Evolutionary conservation across 2,797 vertebrate species (phyloP).

Genomic region (Intellagama lesueurii): DNA sequence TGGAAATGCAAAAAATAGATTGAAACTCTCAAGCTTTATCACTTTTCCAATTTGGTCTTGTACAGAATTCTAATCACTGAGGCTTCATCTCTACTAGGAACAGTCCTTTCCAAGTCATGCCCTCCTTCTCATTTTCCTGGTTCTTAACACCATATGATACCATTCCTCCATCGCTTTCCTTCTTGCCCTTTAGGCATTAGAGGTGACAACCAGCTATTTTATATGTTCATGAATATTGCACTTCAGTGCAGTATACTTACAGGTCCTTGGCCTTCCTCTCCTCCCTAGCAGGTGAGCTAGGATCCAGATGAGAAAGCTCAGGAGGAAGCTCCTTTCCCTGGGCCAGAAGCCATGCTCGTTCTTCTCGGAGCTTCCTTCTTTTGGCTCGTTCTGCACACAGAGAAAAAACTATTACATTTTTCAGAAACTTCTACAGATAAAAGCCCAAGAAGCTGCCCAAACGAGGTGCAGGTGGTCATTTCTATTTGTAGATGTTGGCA

Average conservation of each 20-base stretch:
- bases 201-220: not conserved
- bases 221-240: not conserved
- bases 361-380: constrained; percentile 93
- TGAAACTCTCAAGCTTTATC: not conserved
- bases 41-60: not conserved
- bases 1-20: constrained; percentile 58
- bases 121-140: not conserved
- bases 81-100: not conserved
- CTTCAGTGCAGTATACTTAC: constrained; percentile 77
- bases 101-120: not conserved
- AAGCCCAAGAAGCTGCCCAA: not conserved
- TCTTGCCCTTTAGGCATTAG: not conserved
- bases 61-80: not conserved
- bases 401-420: constrained; percentile 16
- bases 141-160: not conserved
- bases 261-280: constrained; percentile 87
- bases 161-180: not conserved
- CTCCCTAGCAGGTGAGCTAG: constrained; percentile 86
- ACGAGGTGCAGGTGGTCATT: constrained; percentile 9
- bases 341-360: constrained; percentile 92
- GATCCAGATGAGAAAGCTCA: constrained; percentile 91
- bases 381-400: constrained; percentile 87
- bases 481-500: not conserved
- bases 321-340: constrained; percentile 94
- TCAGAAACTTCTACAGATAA: not conserved